A percentile compares a stretch with the other conserved stretches of the same genome.
Evolutionary conservation across 2,113 vertebrate genomes (phyloP).

Genomic region (Amblyopsis rosae): DNA sequence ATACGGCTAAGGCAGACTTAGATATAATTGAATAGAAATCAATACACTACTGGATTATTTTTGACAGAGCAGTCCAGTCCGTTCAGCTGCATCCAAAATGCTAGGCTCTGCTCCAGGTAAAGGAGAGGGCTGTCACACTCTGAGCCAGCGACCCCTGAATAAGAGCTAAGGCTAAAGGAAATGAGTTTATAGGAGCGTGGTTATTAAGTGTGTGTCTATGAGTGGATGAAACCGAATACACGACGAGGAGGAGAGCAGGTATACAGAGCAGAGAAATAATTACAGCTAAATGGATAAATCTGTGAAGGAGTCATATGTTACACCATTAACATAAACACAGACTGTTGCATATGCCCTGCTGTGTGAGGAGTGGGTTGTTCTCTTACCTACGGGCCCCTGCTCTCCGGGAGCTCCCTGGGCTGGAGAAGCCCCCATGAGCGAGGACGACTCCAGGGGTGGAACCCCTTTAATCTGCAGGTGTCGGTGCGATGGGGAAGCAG

Average conservation of each 20-base stretch:
- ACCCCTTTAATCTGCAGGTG: constrained; percentile 47
- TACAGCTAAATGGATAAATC: constrained; percentile 5
- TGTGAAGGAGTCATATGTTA: constrained; percentile 25
- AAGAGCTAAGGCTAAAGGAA: constrained; percentile 44
- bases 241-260: constrained; percentile 45
- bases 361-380: not conserved
- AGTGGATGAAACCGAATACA: constrained; percentile 47
- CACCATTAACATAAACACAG: constrained; percentile 29
- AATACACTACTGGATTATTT: constrained; percentile 3
- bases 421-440: constrained; percentile 77
- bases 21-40: constrained; percentile 25
- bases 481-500: constrained; percentile 54
- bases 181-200: constrained; percentile 29
- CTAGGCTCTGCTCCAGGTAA: constrained; percentile 44
- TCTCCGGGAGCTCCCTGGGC: constrained; percentile 82
- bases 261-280: constrained; percentile 19
- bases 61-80: constrained; percentile 28
- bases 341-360: not conserved
- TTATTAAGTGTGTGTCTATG: not conserved
- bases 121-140: constrained; percentile 33
- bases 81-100: constrained; percentile 29
- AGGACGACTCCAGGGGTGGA: constrained; percentile 43
- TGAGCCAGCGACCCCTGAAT: constrained; percentile 37
- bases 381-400: constrained; percentile 77
- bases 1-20: constrained; percentile 19